These are phyloP conservation scores for Herpetotheres cachinnans DNA, from an alignment of 2,113 vertebrate genomes.

Conservation along the genomic window DNA sequence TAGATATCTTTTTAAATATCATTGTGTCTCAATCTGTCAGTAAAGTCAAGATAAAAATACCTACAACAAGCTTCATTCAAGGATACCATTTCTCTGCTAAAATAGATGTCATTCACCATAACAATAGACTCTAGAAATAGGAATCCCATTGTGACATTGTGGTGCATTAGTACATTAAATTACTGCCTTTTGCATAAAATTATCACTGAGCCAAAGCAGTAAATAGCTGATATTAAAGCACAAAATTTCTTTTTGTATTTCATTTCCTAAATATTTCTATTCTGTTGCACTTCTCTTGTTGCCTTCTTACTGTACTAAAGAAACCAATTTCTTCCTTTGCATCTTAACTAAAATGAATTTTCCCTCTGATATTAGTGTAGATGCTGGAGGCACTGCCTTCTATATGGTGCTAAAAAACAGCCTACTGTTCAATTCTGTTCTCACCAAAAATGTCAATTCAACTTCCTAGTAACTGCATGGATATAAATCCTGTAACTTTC, in stretches of 20 bases:
- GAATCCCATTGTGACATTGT: slow-evolving; percentile 30
- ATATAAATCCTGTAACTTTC: background rate
- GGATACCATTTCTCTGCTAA: slow-evolving; percentile 36
- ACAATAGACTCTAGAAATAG: slow-evolving; percentile 59
- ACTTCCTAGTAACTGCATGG: background rate
- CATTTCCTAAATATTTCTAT: slow-evolving; percentile 44
- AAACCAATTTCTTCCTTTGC: background rate
- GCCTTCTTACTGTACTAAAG: slow-evolving; percentile 14
- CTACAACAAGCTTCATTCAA: slow-evolving; percentile 34
- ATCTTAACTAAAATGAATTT: slow-evolving; percentile 18
- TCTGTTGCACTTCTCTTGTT: background rate
- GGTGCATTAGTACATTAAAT: slow-evolving; percentile 36
- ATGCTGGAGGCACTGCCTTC: background rate
- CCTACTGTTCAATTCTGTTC: background rate
- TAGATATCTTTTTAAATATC: background rate
- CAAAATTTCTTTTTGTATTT: slow-evolving; percentile 38
- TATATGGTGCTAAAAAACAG: background rate
- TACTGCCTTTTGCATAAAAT: slow-evolving; percentile 46
- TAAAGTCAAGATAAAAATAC: slow-evolving; percentile 26
- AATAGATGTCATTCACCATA: slow-evolving; percentile 39
- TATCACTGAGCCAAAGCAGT: slow-evolving; percentile 32
- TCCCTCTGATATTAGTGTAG: background rate
- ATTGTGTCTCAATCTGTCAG: background rate
- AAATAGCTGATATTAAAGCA: slow-evolving; percentile 56
- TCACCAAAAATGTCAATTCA: background rate